Percentiles rank a stretch among this genome's conserved stretches.
These are phyloP conservation scores for Chaitophorus viminalis DNA, from an alignment of 2,888 invertebrate genomes.

Conservation along the genomic window DNA sequence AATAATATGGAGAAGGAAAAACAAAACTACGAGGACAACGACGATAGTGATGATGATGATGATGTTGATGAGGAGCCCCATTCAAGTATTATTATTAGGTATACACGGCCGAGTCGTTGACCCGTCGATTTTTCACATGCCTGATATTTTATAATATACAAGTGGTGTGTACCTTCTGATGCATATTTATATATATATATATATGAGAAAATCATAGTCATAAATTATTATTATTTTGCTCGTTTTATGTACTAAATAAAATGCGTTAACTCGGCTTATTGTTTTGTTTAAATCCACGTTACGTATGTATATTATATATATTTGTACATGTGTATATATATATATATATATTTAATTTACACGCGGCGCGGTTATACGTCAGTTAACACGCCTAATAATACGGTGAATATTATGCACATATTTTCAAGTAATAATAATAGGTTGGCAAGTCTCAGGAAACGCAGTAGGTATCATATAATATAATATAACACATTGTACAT, in stretches of 20 bases:
- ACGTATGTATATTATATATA: neutral
- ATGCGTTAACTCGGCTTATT: constrained; percentile 6
- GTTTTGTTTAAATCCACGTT: neutral
- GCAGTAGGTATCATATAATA: neutral
- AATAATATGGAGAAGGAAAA: neutral
- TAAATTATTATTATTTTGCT: neutral
- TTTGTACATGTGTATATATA: too few relatives aligned
- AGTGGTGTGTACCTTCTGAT: neutral
- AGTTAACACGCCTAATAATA: constrained; percentile 20
- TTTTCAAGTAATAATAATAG: neutral
- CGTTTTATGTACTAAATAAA: neutral
- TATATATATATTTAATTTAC: neutral
- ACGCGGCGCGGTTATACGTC: constrained; percentile 6
- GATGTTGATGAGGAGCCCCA: constrained; percentile 21
- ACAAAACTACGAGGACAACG: neutral
- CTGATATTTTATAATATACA: neutral
- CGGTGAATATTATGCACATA: neutral
- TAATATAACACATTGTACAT: neutral
- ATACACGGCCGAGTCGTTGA: constrained; percentile 23
- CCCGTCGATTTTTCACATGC: constrained; percentile 41
- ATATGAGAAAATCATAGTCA: constrained; percentile 29
- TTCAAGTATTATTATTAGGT: neutral
- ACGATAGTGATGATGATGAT: neutral
- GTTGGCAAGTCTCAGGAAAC: neutral
- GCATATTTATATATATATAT: neutral